Evolutionary conservation across 2,113 vertebrate species (phyloP).

Genomic region (Chlorodrepanis virens): DNA sequence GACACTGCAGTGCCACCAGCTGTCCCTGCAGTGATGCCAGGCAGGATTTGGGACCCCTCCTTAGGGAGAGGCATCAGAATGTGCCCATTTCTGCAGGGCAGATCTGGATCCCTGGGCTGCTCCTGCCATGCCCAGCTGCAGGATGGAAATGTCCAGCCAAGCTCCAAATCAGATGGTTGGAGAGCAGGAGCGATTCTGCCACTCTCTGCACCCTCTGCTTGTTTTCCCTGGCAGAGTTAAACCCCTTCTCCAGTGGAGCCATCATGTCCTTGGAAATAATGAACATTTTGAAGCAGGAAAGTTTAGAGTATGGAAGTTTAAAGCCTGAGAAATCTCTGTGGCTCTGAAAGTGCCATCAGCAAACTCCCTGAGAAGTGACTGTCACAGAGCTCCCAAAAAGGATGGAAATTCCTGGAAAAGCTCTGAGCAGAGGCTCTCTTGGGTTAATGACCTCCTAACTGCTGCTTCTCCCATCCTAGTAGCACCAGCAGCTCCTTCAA

Average conservation of each 20-base stretch:
- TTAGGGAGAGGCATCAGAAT: background rate
- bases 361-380: background rate
- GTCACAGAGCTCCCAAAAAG: background rate
- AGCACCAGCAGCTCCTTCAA: background rate
- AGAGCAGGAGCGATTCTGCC: background rate
- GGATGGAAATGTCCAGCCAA: background rate
- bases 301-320: background rate
- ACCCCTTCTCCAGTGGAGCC: background rate
- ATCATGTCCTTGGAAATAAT: background rate
- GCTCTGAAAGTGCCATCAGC: background rate
- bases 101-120: background rate
- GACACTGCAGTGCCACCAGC: fast-evolving
- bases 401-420: background rate
- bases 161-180: background rate
- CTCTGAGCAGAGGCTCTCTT: background rate
- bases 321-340: background rate
- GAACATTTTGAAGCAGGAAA: background rate
- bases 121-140: background rate
- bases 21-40: background rate
- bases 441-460: background rate
- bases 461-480: background rate
- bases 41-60: background rate
- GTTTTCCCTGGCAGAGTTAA: background rate
- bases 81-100: background rate
- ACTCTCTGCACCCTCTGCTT: slow-evolving; percentile 11